Evolutionary conservation across 2,888 invertebrate genomes (phyloP), one percentile per base, ranked within the genome.

Genomic region (Sthenelais limicola): DNA sequence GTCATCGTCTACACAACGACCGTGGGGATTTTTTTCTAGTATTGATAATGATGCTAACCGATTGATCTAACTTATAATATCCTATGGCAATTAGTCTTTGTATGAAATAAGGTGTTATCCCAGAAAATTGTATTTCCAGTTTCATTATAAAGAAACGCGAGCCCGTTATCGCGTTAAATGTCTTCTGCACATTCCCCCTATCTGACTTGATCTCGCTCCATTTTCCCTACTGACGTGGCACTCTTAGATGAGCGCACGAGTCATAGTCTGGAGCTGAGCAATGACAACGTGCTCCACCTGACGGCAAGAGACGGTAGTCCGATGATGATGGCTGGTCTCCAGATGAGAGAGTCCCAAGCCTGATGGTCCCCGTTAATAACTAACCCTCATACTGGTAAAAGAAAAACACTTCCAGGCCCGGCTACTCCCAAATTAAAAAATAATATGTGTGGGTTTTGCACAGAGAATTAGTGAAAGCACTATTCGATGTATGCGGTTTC

Each of bases 231-330:
- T 38, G 3, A 32, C 26, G 66, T 38, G 66, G 35, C 32, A 30
- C 4, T 38, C 18, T 35, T 66, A 28, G 47, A 38, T 48, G 47
- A 48, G 35, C 12, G 12, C 21, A n/a, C 47, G 1, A 48, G 48
- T 26, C 47, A 32, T 7, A 48, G n/a, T 32, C 47, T 67, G 47
- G 67, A 67, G 32, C n/a, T 67, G 24, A n/a, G 30, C n/a, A 12
- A 67, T 30, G 67, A 67, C 67, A 67, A 67, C 21, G 67, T 67
- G 26, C 30, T 67, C 48, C 48, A 67, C 67, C 48, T 67, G 47
- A 67, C 67, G 1, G 47, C 67, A 9, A 35, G 30, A 7, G 48
- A 48, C 30, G 67, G 48, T 28, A 67, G 67, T 28, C 24, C 62
- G 38, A n/a, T 62, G 21, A 62, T 62, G 62, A 38, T 43, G 21